Base-by-base conservation (phyloP, 1,140 invertebrate genomes). In the Harpegnathos saltator region DNA sequence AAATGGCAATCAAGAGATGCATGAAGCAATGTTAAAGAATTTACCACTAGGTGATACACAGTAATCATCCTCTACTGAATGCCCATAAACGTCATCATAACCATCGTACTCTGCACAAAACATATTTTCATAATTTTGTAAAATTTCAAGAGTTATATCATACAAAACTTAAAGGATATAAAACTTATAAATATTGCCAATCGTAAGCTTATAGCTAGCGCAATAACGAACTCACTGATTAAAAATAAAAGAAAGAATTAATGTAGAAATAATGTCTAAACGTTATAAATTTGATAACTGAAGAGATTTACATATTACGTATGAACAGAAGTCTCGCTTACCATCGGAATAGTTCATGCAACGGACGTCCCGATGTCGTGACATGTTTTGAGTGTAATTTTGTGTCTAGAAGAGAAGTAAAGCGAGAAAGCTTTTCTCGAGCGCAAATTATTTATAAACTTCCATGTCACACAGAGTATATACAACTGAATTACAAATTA, bases 41-140 rank as follows among this genome's bases (percentile, higher is more conserved):
- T 94, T 95, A 95, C 98, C 97, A 91, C 97, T 97, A 7, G 98
- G 98, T 29, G 98, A 99, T 80, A 98, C 96, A 91, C 97, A 97
- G 91, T 96, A 97, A 89, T 98, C 98, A 91, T 98, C 97, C 94
- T 99, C 98, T 26, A 99, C 96, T 22, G 98, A 99, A 94, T 98
- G 97, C 2, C 98, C 98, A 93, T 98, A 99, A 80, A 98, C 96
- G 95, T 98, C 97, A 90, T 98, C 97, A 92, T 98, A 98, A 63
- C 96, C 97, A 90, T 98, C 98, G 93, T 98, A 98, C 91, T 98
- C 98, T 97, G 88, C 15, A 83, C 68, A 71, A 89, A 54, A 72
- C 44, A 38, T 52, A 61, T 74, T 66, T 80, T 61, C 62, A 52
- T 17, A 11, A 44, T 82, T 59, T 2, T 63, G 17, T 3, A 2